Percentiles rank a stretch among this genome's conserved stretches.
Evolutionary conservation across 2,888 invertebrate genomes (phyloP).

Genomic region (Halocaridina rubra): DNA sequence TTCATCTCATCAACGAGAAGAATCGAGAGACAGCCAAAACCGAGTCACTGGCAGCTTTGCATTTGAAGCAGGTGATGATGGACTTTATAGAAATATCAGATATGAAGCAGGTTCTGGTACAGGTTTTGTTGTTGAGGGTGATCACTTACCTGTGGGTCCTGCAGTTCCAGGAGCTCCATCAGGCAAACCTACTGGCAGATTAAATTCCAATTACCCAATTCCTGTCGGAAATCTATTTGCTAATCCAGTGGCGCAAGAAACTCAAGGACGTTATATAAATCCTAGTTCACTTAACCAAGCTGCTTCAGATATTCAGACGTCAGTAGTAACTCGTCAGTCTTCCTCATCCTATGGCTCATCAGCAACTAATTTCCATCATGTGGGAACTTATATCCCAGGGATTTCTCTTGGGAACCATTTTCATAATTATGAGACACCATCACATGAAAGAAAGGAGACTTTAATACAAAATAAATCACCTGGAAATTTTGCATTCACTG

Average conservation of each 20-base stretch:
- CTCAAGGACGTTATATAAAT: too few species aligned
- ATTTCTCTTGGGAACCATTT: conserved; percentile 6
- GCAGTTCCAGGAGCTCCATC: not conserved
- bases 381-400: not conserved
- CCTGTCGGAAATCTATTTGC: too few species aligned
- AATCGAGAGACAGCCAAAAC: too few species aligned
- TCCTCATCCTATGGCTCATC: not conserved
- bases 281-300: too few species aligned
- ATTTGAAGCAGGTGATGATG: too few species aligned
- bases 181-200: too few species aligned
- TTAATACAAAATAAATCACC: conserved; percentile 53
- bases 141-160: conserved; percentile 19
- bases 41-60: too few species aligned
- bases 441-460: conserved; percentile 57
- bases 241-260: too few species aligned
- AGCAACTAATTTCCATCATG: not conserved
- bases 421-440: conserved; percentile 55
- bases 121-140: conserved; percentile 59
- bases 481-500: conserved; percentile 63
- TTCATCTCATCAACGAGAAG: too few species aligned
- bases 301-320: not conserved
- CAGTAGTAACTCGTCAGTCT: not conserved
- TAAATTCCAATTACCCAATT: too few species aligned
- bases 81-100: too few species aligned
- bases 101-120: conserved; percentile 56